These are phyloP conservation scores for Achatina immaculata DNA, from an alignment of 1,140 invertebrate species.

Conservation along the genomic window DNA sequence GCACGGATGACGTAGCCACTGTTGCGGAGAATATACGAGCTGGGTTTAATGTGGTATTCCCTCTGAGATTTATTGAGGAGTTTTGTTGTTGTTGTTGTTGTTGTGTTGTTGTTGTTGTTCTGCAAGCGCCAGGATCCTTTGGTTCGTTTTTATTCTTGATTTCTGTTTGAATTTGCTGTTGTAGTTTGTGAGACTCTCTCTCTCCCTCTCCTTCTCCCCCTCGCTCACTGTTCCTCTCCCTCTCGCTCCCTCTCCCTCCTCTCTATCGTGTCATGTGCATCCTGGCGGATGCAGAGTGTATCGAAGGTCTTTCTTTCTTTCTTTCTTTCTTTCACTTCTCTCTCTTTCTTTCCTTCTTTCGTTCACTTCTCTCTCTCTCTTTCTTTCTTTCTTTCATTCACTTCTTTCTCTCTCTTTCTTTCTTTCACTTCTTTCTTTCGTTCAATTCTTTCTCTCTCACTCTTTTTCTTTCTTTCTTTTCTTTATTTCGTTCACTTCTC, in stretches of 20 bases:
- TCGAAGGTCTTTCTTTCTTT: constrained; percentile 2
- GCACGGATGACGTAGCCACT: too few relatives aligned
- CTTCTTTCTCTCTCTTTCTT: neutral
- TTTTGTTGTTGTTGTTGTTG: too few relatives aligned
- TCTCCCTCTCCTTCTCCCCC: neutral
- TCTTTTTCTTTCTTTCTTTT: neutral
- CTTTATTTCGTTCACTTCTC: neutral
- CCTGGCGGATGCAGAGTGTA: neutral
- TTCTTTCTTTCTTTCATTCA: neutral
- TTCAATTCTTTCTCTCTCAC: neutral
- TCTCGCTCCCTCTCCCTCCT: constrained; percentile 7
- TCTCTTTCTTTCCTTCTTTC: too few relatives aligned
- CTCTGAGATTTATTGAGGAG: too few relatives aligned
- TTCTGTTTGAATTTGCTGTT: too few relatives aligned
- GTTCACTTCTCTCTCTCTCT: neutral
- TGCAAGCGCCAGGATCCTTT: too few relatives aligned
- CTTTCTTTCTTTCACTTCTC: neutral
- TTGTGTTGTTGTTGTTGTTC: too few relatives aligned
- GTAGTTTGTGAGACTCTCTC: too few relatives aligned
- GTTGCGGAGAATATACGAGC: too few relatives aligned
- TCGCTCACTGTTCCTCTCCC: neutral
- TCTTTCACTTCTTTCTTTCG: too few relatives aligned
- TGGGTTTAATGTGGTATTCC: too few relatives aligned
- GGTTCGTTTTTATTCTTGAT: too few relatives aligned
- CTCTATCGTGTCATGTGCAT: neutral